phyloP scores from a whole-genome alignment of 2,888 invertebrate genomes.

The Arctia plantaginis region DNA sequence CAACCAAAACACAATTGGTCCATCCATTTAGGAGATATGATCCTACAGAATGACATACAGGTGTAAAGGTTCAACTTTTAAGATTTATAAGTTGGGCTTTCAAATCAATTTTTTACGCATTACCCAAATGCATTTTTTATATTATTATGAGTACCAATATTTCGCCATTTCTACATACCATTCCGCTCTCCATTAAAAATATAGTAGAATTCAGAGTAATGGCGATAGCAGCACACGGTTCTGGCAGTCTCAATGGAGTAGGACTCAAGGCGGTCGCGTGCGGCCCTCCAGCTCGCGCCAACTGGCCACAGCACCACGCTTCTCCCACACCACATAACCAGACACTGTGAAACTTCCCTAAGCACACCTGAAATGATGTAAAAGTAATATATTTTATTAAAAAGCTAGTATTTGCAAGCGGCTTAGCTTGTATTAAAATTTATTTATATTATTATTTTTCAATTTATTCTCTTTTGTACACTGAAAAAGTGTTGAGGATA shows the following conservation, averaged over 20 bases:
- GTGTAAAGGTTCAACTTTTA: neutral
- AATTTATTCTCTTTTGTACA: neutral
- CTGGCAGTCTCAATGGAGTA: constrained; percentile 68
- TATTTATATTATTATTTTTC: neutral
- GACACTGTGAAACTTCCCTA: constrained; percentile 92
- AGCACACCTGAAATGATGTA: constrained; percentile 85
- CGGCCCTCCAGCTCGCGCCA: constrained; percentile 90
- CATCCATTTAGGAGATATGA: neutral
- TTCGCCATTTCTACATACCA: constrained; percentile 67
- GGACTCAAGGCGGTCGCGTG: constrained; percentile 87
- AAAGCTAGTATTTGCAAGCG: no score
- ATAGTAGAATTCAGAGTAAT: constrained; percentile 90
- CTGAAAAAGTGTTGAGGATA: no score
- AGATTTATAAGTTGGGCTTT: no score
- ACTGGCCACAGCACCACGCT: constrained; percentile 93
- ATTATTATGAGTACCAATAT: neutral
- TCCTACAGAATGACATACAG: no score
- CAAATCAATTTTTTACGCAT: neutral
- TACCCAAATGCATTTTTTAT: neutral
- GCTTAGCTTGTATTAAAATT: no score
- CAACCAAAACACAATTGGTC: neutral
- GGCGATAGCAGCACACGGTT: constrained; percentile 84
- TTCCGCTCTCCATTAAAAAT: constrained; percentile 87
- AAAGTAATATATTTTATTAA: neutral
- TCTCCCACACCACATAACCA: constrained; percentile 84